These are phyloP conservation scores for Pangasius djambal DNA, from an alignment of 2,797 vertebrate species.

Conservation along the genomic window DNA sequence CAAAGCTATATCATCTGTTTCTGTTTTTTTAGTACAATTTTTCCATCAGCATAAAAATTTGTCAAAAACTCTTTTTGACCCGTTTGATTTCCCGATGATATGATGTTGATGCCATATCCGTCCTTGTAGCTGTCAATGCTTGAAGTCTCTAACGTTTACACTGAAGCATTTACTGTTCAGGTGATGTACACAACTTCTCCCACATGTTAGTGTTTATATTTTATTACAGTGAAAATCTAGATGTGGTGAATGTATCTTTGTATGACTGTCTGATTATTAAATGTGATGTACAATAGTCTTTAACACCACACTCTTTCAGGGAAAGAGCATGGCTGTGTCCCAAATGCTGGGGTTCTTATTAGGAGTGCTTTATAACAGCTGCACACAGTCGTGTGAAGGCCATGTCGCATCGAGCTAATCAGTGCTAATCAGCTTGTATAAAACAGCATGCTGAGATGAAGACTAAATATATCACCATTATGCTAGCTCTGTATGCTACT, in stretches of 20 bases:
- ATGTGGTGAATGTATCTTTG: neutral
- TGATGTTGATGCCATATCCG: neutral
- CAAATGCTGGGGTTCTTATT: neutral
- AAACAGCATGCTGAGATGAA: neutral
- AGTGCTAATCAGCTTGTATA: no score
- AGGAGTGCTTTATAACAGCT: neutral
- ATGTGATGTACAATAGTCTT: neutral
- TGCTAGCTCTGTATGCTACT: neutral
- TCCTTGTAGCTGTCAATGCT: neutral
- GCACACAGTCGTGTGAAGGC: neutral
- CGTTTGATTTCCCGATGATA: neutral
- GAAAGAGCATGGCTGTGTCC: neutral
- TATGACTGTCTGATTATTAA: neutral
- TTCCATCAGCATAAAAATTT: neutral
- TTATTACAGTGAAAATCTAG: neutral
- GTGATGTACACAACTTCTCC: neutral
- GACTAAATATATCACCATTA: neutral
- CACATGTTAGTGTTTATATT: neutral
- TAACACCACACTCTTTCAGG: constrained; percentile 3
- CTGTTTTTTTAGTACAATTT: neutral
- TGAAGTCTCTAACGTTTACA: neutral
- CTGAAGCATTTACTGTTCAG: neutral
- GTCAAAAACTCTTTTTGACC: neutral
- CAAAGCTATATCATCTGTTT: neutral
- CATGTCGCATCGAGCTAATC: neutral